Evolutionary conservation across 2,888 invertebrate genomes (phyloP), one percentile per base, ranked within the genome.

Genomic region (Zaprionus obscuricornis): DNA sequence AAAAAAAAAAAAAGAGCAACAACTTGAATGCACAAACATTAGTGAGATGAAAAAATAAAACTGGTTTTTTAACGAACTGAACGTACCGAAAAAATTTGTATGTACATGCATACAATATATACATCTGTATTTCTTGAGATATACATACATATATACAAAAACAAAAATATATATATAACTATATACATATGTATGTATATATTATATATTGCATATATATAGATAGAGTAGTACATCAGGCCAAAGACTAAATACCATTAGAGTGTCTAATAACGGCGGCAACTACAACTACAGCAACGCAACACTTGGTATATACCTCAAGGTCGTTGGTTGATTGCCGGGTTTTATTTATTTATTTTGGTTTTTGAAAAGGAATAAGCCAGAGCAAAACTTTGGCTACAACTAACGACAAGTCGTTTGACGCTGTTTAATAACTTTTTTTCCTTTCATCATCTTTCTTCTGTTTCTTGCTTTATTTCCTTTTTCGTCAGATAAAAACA

Each of bases 261-360:
- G 63, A 77, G 85, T 59, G 55, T 65, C 82, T 63, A 77, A 77
- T 82, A 77, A 74, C 75, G 60, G 82, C 67, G 22, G 27, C 36
- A 45, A 33, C 20, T 33, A 45, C 33, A 33, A 33, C 33, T 33
- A 10, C 31, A 20, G 17, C 20, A 36, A 26, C 22, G 50, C 50
- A 54, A 36, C 36, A 39, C 52, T 49, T 74, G 45, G 27, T 34
- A 58, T 59, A 36, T 64, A 58, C 82, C 56, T 86, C 86, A 82
- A 86, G 82, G 82, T 82, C 82, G 85, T 86, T 72, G 66, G 45
- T 67, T 86, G 81, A 86, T 86, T 85, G 81, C n/a, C 84, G 76
- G 66, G 68, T 81, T 83, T 57, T 65, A 55, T 68, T 64, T 49
- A 22, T 39, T 2, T 17, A 20, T 54, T 69, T 55, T 58, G 26